These are phyloP conservation scores for Nephotettix cincticeps DNA, from an alignment of 1,140 invertebrate genomes.

Conservation along the genomic window DNA sequence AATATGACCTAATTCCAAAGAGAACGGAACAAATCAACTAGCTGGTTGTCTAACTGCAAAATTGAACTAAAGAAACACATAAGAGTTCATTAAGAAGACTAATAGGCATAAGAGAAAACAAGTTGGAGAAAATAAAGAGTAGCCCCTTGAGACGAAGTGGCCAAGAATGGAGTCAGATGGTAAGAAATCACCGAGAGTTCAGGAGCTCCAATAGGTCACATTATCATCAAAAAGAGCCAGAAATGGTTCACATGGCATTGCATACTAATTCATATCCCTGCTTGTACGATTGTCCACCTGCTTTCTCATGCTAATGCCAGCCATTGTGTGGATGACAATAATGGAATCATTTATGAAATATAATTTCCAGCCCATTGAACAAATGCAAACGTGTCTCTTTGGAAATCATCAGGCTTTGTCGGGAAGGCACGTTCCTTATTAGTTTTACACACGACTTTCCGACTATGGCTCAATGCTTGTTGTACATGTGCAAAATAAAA, in stretches of 20 bases:
- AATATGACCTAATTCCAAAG: no score
- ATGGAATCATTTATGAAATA: conserved; percentile 33
- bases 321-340: conserved; percentile 27
- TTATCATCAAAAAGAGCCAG: conserved; percentile 25
- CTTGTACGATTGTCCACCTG: not conserved
- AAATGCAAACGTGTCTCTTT: conserved; percentile 30
- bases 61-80: no score
- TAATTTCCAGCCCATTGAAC: conserved; percentile 31
- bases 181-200: conserved; percentile 23
- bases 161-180: conserved; percentile 7
- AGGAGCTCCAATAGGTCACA: conserved; percentile 16
- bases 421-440: not conserved
- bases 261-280: conserved; percentile 29
- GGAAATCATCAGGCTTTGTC: conserved; percentile 14
- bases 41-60: no score
- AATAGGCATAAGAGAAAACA: no score
- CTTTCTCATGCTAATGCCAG: conserved; percentile 29
- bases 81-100: no score
- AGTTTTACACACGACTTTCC: not conserved
- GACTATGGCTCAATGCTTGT: no score
- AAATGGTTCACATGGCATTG: conserved; percentile 12
- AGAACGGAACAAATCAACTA: no score
- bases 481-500: no score
- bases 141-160: no score
- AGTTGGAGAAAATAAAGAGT: no score